phyloP scores from a whole-genome alignment of 2,797 vertebrate species.

The Liasis olivaceus region DNA sequence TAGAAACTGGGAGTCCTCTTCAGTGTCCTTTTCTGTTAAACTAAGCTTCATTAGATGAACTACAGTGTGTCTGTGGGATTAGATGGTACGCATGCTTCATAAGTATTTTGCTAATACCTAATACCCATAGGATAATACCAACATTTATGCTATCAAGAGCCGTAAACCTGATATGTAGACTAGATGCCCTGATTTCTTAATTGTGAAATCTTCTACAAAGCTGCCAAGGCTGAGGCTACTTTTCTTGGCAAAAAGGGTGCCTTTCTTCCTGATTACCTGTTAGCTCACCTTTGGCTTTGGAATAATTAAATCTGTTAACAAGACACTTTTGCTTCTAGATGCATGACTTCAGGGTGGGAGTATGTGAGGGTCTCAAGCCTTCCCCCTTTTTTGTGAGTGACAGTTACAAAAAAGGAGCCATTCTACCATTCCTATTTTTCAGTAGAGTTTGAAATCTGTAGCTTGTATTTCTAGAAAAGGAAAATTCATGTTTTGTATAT shows the following conservation, averaged over 20 bases:
- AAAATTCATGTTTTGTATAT: neutral
- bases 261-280: slow-evolving; percentile 1
- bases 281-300: neutral
- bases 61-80: neutral
- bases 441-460: slow-evolving; percentile 1
- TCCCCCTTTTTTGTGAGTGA: neutral
- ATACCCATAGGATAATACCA: neutral
- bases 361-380: neutral
- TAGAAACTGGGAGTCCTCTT: neutral
- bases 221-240: neutral
- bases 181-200: slow-evolving; percentile 14
- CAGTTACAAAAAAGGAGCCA: neutral
- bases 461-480: slow-evolving; percentile 4
- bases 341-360: neutral
- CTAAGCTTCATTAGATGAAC: neutral
- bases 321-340: neutral
- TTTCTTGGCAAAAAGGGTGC: slow-evolving; percentile 13
- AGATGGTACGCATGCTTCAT: neutral
- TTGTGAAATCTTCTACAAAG: neutral
- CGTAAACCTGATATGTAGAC: neutral
- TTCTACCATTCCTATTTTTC: neutral
- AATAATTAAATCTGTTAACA: neutral
- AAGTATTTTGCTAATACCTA: neutral
- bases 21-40: neutral
- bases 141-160: neutral